A percentile compares a stretch with the other conserved stretches of the same genome.
phyloP scores from a whole-genome alignment of 1,140 invertebrate genomes.

The Phymastichus coffea region DNA sequence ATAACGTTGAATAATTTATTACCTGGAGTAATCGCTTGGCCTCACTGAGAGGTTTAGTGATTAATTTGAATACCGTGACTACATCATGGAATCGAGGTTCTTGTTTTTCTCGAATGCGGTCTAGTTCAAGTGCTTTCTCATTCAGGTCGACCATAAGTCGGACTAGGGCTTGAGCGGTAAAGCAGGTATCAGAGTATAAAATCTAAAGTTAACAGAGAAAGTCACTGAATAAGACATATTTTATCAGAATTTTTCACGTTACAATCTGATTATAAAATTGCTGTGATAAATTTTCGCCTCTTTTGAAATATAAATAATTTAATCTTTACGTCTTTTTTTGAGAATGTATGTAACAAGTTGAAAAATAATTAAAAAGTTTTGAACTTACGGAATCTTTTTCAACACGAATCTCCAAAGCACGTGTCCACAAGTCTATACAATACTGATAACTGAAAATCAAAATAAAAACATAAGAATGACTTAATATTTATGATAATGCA shows the following conservation, averaged over 20 bases:
- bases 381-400: slow-evolving; percentile 72
- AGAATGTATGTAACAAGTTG: no score
- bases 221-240: neutral
- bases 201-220: no score
- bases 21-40: slow-evolving; percentile 64
- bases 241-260: neutral
- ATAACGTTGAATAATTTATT: no score
- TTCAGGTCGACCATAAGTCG: slow-evolving; percentile 77
- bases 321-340: no score
- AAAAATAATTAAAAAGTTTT: no score
- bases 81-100: slow-evolving; percentile 72
- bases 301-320: slow-evolving; percentile 1
- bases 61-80: slow-evolving; percentile 67
- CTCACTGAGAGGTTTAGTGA: slow-evolving; percentile 63
- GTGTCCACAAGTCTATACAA: slow-evolving; percentile 82
- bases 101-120: slow-evolving; percentile 53
- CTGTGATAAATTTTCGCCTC: no score
- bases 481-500: neutral
- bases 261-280: slow-evolving; percentile 2
- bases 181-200: slow-evolving; percentile 73
- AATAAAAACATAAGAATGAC: slow-evolving; percentile 6
- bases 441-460: slow-evolving; percentile 66
- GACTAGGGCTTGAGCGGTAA: slow-evolving; percentile 77
- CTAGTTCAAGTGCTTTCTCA: slow-evolving; percentile 62
- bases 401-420: slow-evolving; percentile 76